Percentiles rank a stretch among this genome's conserved stretches.
phyloP scores from a whole-genome alignment of 1,140 invertebrate species.

The Spodoptera frugiperda region DNA sequence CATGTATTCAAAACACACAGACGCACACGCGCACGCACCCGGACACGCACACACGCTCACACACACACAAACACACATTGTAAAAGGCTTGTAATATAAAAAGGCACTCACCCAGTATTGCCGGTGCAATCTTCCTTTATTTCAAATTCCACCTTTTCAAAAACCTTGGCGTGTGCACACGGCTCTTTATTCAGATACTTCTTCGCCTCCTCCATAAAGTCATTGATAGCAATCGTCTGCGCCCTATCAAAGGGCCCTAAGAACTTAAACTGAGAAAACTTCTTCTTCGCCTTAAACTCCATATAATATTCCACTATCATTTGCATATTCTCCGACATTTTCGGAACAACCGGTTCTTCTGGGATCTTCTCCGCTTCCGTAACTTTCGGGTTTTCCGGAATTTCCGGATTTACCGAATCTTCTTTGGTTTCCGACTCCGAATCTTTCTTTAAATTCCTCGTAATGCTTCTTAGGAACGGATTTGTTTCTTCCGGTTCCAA shows the following conservation, averaged over 20 bases:
- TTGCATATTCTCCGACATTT: constrained; percentile 4
- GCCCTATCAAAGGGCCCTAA: constrained; percentile 52
- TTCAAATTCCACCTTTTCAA: constrained; percentile 40
- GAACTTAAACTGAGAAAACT: constrained; percentile 57
- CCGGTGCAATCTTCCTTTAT: constrained; percentile 54
- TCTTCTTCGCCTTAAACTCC: constrained; percentile 50
- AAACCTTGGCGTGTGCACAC: background rate
- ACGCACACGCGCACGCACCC: no score
- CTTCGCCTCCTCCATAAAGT: constrained; percentile 51
- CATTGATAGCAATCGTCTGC: constrained; percentile 43
- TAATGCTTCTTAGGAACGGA: constrained; percentile 49
- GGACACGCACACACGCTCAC: no score
- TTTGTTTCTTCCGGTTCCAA: constrained; percentile 33
- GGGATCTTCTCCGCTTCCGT: background rate
- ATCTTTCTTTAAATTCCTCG: constrained; percentile 31
- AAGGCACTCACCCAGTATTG: constrained; percentile 52
- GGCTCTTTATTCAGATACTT: constrained; percentile 38
- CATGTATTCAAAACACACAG: no score
- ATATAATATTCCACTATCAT: constrained; percentile 55
- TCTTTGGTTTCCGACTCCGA: background rate
- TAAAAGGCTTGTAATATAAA: background rate
- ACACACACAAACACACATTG: no score
- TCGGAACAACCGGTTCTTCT: background rate
- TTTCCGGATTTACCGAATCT: background rate
- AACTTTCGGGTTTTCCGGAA: no score